Base-by-base conservation (phyloP, 2,888 invertebrate species). In the Mesorhabditis sp. region DNA sequence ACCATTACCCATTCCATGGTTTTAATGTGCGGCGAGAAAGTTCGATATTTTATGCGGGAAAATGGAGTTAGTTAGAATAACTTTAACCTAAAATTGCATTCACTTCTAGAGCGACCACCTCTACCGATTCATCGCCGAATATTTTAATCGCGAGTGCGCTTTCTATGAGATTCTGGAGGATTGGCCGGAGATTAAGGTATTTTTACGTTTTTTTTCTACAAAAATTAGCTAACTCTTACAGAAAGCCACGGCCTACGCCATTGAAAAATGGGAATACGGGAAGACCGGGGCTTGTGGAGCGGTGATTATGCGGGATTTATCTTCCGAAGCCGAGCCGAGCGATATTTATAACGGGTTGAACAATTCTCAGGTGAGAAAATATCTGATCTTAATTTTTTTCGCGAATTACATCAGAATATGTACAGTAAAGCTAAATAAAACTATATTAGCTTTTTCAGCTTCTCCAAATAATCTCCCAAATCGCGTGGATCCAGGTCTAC, bases 291-390 rank as follows among this genome's bases (percentile, higher is more conserved):
- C 58, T 10, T 50, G 58, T n/a, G 58, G 58, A 10, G 7, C 58
- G 58, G 58, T 50, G 58, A 50, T 50, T n/a, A 50, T 50, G 58
- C 7, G 58, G 1, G 58, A 50, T 50, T n/a, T 50, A 10, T 50
- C 58, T n/a, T 10, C 58, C 10, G 10, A 50, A 2, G 58, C 58
- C n/a, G 58, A 50, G n/a, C 58, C 58, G 2, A 50, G 58, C 58
- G n/a, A 50, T 50, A 50, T 50, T n/a, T 50, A 50, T n/a, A 50
- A 50, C n/a, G 58, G 58, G n/a, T n/a, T 50, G 10, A 50, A 50
- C 2, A 10, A 10, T 2, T 50, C 58, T 10, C 58, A 50, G n/a
- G 58, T 50, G 2, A 50, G 7, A 50, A 50, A 50, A 50, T 50
- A n/a, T n/a, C n/a, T 50, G 6, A 50, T 50, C 7, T 50, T 50